Evolutionary conservation across 2,888 invertebrate genomes (phyloP).

Genomic region (Alsophila aescularia): DNA sequence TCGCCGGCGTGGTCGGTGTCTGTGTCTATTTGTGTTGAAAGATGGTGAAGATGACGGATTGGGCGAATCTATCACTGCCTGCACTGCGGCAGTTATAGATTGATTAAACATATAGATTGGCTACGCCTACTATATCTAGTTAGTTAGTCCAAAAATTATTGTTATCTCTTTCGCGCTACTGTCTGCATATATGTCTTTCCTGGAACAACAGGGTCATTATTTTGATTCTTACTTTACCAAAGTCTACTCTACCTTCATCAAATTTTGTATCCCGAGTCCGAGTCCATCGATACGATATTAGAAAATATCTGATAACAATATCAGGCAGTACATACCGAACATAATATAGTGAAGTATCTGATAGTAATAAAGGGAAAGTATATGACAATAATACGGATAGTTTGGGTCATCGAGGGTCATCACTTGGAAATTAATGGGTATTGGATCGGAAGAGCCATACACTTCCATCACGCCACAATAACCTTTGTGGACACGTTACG

Average conservation of each 20-base stretch:
- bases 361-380: conserved; percentile 8
- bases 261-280: background rate
- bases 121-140: too few relatives aligned
- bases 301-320: conserved; percentile 16
- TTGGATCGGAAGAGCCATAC: background rate
- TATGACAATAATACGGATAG: conserved; percentile 5
- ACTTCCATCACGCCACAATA: background rate
- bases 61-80: too few relatives aligned
- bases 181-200: background rate
- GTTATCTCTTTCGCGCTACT: too few relatives aligned
- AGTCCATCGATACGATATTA: conserved; percentile 3
- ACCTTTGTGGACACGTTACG: conserved; percentile 4
- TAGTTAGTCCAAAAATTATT: too few relatives aligned
- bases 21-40: too few relatives aligned
- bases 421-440: conserved; percentile 11
- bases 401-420: conserved; percentile 11
- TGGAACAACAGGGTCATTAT: background rate
- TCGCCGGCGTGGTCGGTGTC: too few relatives aligned
- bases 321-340: background rate
- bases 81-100: too few relatives aligned
- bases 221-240: background rate
- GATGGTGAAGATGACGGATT: too few relatives aligned
- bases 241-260: background rate
- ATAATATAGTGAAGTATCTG: conserved; percentile 11
- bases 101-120: too few relatives aligned